Evolutionary conservation across 1,140 invertebrate species (phyloP).

Genomic region (Macrobrachium nipponense): DNA sequence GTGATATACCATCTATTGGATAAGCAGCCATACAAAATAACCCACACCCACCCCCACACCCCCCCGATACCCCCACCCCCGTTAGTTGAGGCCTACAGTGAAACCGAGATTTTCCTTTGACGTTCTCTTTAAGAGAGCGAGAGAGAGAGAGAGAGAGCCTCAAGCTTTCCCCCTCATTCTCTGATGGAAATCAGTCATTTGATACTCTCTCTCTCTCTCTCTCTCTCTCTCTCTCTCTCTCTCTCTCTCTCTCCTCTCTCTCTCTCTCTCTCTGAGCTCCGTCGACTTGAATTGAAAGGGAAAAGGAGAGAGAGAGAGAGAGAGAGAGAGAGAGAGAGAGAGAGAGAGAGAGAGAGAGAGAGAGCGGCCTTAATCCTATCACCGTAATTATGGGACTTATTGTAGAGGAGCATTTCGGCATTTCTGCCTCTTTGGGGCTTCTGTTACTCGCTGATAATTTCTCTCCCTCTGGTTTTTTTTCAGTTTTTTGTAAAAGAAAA

Average conservation of each 20-base stretch:
- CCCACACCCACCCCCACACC: no score
- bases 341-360: conserved; percentile 8
- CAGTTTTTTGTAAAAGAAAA: no score
- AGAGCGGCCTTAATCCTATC: background rate
- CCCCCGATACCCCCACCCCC: no score
- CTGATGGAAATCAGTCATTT: background rate
- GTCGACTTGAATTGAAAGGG: background rate
- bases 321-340: conserved; percentile 36
- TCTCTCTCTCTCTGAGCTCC: conserved; percentile 30
- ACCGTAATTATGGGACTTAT: background rate
- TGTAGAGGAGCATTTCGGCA: background rate
- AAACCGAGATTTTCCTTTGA: no score
- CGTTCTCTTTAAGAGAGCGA: no score
- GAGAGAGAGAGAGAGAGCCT: background rate
- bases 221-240: conserved; percentile 38
- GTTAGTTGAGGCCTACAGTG: no score
- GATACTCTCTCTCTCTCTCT: conserved; percentile 20
- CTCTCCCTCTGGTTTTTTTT: conserved; percentile 15
- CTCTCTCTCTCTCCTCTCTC: conserved; percentile 41
- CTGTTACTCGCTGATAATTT: conserved; percentile 3
- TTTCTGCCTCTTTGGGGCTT: background rate
- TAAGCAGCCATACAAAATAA: no score
- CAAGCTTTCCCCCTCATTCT: background rate
- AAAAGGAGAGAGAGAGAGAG: conserved; percentile 24
- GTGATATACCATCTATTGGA: no score